Evolutionary conservation across 1,140 invertebrate genomes (phyloP).

Genomic region (Diorhabda sublineata): DNA sequence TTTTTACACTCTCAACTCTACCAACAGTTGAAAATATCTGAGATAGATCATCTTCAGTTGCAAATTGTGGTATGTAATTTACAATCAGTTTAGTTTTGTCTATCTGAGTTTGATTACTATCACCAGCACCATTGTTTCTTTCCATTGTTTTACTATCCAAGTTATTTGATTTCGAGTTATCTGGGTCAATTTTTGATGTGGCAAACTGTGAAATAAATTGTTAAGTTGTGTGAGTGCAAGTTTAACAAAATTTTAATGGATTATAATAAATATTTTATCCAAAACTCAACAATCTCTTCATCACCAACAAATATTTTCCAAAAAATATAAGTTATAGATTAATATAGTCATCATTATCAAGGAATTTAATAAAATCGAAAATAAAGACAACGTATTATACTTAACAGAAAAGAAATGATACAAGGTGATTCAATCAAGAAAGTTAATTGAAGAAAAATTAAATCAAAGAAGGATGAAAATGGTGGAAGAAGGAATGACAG

Average conservation of each 20-base stretch:
- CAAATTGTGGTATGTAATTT: constrained; percentile 91
- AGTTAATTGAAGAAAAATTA: too few species aligned
- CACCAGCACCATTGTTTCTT: constrained; percentile 34
- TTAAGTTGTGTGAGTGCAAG: not conserved
- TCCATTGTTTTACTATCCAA: constrained; percentile 19
- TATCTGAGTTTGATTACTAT: constrained; percentile 27
- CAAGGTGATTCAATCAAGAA: too few species aligned
- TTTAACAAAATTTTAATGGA: not conserved
- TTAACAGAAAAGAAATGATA: too few species aligned
- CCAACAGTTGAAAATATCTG: constrained; percentile 84
- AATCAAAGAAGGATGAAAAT: too few species aligned
- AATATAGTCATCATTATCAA: too few species aligned
- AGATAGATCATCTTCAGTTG: constrained; percentile 86
- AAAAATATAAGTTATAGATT: too few species aligned
- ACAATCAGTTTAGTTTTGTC: constrained; percentile 82
- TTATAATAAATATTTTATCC: too few species aligned
- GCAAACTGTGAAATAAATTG: constrained; percentile 24
- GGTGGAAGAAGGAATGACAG: too few species aligned
- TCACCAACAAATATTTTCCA: too few species aligned
- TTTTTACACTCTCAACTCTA: constrained; percentile 81
- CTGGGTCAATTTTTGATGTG: constrained; percentile 9
- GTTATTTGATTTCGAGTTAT: not conserved
- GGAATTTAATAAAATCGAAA: too few species aligned
- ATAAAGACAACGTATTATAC: too few species aligned
- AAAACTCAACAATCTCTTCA: too few species aligned